These are phyloP conservation scores for Lacerta agilis DNA, from an alignment of 2,797 vertebrate species.

Conservation along the genomic window DNA sequence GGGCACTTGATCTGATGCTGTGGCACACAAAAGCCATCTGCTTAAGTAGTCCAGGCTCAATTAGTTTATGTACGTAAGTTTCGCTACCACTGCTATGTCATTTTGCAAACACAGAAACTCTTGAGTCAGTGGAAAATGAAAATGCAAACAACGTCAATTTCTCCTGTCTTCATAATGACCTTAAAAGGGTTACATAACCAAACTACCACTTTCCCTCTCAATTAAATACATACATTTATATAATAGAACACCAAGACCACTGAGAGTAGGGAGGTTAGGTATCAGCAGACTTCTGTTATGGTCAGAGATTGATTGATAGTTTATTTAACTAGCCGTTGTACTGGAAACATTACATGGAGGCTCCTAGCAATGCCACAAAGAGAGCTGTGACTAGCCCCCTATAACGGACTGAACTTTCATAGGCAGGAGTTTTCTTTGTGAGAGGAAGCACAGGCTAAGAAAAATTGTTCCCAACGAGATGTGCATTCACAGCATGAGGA, in stretches of 20 bases:
- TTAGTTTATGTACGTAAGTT: conserved; percentile 45
- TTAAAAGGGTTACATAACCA: conserved; percentile 57
- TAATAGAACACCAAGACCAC: conserved; percentile 35
- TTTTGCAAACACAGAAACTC: conserved; percentile 63
- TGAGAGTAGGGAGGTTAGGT: conserved; percentile 17
- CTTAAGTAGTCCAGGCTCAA: conserved; percentile 38
- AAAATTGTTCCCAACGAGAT: background rate
- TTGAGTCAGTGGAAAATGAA: conserved; percentile 64
- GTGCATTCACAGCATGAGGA: background rate
- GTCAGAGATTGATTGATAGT: background rate
- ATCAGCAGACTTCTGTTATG: background rate
- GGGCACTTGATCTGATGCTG: background rate
- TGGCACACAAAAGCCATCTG: conserved; percentile 46
- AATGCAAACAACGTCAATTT: conserved; percentile 61
- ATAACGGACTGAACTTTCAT: background rate
- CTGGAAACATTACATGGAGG: background rate
- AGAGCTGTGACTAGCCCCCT: background rate
- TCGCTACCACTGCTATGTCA: background rate
- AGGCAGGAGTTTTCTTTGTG: background rate
- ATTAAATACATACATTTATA: conserved; percentile 23
- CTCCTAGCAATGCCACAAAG: background rate
- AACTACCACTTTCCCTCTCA: conserved; percentile 41
- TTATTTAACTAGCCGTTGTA: background rate
- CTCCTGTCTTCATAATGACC: conserved; percentile 31
- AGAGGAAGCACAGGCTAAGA: background rate